Percentiles rank a stretch among this genome's conserved stretches.
Evolutionary conservation across 2,888 invertebrate species (phyloP).

Genomic region (Cerastis rubricosa): DNA sequence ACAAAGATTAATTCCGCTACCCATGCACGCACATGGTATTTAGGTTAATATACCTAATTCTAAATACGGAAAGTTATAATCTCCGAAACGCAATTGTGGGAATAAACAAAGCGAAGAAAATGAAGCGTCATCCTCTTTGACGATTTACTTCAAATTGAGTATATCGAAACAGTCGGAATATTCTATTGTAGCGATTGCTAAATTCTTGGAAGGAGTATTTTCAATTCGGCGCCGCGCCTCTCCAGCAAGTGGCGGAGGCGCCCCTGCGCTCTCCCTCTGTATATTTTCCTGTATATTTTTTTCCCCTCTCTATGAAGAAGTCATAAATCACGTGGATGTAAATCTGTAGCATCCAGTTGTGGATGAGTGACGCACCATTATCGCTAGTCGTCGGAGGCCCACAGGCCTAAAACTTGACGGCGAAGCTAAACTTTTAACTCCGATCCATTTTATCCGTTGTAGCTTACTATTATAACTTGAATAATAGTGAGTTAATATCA

Average conservation of each 20-base stretch:
- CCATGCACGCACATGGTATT: conserved; percentile 62
- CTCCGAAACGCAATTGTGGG: conserved; percentile 33
- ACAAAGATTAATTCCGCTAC: conserved; percentile 63
- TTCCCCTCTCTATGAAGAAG: conserved; percentile 89
- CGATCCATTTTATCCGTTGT: conserved; percentile 72
- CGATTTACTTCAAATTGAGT: conserved; percentile 62
- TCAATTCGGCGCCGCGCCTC: conserved; percentile 69
- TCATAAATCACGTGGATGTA: conserved; percentile 90
- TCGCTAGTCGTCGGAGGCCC: conserved; percentile 77
- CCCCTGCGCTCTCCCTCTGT: conserved; percentile 67
- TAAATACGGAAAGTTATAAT: conserved; percentile 52
- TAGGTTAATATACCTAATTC: conserved; percentile 60
- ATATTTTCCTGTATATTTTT: conserved; percentile 85
- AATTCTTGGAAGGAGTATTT: conserved; percentile 71
- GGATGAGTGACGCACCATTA: conserved; percentile 90
- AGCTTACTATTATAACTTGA: conserved; percentile 61
- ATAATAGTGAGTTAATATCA: conserved; percentile 58
- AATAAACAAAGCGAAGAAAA: conserved; percentile 57
- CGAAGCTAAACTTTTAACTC: conserved; percentile 73
- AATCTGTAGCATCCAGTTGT: conserved; percentile 89
- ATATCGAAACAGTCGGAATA: conserved; percentile 54
- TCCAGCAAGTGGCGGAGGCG: conserved; percentile 65
- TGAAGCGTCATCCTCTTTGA: conserved; percentile 43
- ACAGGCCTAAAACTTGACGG: conserved; percentile 83
- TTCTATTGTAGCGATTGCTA: conserved; percentile 64